phyloP scores from a whole-genome alignment of 2,797 vertebrate species.

The Sebastes taczanowskii region DNA sequence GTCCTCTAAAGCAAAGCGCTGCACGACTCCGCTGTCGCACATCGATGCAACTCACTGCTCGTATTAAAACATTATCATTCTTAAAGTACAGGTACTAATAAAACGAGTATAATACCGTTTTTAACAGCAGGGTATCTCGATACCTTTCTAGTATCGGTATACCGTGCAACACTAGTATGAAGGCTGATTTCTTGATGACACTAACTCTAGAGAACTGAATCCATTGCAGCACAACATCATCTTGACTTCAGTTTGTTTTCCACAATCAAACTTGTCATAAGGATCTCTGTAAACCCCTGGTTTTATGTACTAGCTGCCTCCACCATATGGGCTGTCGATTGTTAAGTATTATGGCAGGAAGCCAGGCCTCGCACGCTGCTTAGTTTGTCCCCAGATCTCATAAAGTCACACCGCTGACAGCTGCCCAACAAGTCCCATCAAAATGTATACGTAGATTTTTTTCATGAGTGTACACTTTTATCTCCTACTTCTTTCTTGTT shows the following conservation, averaged over 20 bases:
- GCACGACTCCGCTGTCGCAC: rapidly evolving
- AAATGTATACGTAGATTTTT: neutral
- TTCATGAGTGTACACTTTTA: neutral
- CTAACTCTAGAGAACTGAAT: neutral
- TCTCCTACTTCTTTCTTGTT: neutral
- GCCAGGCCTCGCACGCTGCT: neutral
- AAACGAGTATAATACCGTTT: too few relatives aligned
- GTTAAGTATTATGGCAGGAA: neutral
- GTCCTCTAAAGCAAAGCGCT: too few relatives aligned
- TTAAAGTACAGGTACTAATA: too few relatives aligned
- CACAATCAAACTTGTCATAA: constrained; percentile 1
- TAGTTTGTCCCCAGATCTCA: neutral
- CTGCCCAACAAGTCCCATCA: neutral
- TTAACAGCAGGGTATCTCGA: too few relatives aligned
- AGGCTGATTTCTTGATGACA: neutral
- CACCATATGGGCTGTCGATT: neutral
- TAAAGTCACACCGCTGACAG: neutral
- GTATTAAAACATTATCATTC: too few relatives aligned
- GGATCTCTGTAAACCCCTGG: neutral
- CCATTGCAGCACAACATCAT: neutral
- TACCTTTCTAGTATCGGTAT: neutral
- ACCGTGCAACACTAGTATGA: neutral
- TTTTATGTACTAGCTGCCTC: neutral
- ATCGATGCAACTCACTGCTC: too few relatives aligned
- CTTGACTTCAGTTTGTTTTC: neutral